Evolutionary conservation across 2,888 invertebrate species (phyloP).

Genomic region (Nebria salina): DNA sequence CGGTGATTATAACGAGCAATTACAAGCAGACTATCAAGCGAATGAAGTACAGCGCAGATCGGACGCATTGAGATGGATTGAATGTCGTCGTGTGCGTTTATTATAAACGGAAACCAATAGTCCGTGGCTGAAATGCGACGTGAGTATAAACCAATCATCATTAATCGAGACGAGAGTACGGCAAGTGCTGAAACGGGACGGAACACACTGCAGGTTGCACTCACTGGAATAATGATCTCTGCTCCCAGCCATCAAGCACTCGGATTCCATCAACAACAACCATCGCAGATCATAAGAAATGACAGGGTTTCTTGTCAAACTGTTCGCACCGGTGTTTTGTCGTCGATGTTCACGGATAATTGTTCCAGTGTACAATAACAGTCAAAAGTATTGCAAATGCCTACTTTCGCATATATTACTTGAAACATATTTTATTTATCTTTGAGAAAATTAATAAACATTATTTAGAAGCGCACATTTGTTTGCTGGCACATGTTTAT

Average conservation of each 20-base stretch:
- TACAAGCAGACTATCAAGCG: not conserved
- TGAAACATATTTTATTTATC: not conserved
- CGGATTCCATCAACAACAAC: not conserved
- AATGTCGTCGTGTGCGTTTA: conserved; percentile 1
- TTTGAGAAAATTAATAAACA: too few relatives aligned
- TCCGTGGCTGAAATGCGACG: conserved; percentile 34
- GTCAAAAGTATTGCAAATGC: not conserved
- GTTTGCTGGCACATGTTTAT: too few relatives aligned
- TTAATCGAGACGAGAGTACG: conserved; percentile 18
- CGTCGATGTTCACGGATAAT: not conserved
- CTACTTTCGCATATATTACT: not conserved
- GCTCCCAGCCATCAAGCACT: not conserved
- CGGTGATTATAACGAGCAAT: conserved; percentile 13
- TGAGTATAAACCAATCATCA: conserved; percentile 32
- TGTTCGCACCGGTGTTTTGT: not conserved
- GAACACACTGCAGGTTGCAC: not conserved
- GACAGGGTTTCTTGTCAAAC: conserved; percentile 18
- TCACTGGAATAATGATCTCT: conserved; percentile 1
- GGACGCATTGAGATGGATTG: not conserved
- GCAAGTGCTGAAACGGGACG: not conserved
- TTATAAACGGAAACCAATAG: conserved; percentile 42
- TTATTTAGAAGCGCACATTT: too few relatives aligned
- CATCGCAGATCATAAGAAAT: not conserved
- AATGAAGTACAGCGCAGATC: not conserved
- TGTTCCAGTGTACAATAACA: not conserved